Evolutionary conservation across 2,888 invertebrate species (phyloP), one percentile per base, ranked within the genome.

Genomic region (Ormyrus thymus): DNA sequence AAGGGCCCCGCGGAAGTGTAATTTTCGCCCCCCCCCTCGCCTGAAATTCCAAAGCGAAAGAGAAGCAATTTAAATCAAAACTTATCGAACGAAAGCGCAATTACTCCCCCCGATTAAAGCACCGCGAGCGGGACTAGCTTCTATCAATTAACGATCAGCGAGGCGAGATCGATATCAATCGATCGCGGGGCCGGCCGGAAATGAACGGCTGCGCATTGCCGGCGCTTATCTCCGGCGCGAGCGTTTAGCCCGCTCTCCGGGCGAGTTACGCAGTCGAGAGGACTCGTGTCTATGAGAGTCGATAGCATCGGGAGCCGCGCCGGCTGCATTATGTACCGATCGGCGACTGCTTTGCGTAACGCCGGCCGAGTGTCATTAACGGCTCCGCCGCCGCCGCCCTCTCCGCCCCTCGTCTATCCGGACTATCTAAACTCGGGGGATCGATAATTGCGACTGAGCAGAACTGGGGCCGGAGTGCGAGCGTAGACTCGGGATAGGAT

Each of bases 311-410:
- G 29, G 29, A 29, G 29, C 29, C 29, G 29, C 13, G 50, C 9
- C 65, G 29, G 13, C 11, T 15, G 65, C 10, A 65, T 65, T 65
- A 51, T 65, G 29, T 56, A 46, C 68, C 68, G 46, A 69, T 69
- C 13, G 55, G 48, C 58, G 8, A 69, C 48, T 58, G 48, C 69
- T 69, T 69, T 69, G 56, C 56, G 46, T 69, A 59, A 50, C 48
- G 50, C n/a, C 46, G 13, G 59, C 50, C 7, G 11, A 15, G 69
- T 56, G 56, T 69, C 69, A 69, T 69, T 56, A 69, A 69, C 56
- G 69, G 9, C 45, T 46, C 45, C 13, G 9, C n/a, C 50, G 15
- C 51, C 29, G 13, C 29, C 8, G 51, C 29, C 51, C 50, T 29
- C 4, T 8, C 13, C 13, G 15, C 9, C 45, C 11, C 13, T 43